Evolutionary conservation across 2,113 vertebrate genomes (phyloP).

Genomic region (Amazona guildingii): DNA sequence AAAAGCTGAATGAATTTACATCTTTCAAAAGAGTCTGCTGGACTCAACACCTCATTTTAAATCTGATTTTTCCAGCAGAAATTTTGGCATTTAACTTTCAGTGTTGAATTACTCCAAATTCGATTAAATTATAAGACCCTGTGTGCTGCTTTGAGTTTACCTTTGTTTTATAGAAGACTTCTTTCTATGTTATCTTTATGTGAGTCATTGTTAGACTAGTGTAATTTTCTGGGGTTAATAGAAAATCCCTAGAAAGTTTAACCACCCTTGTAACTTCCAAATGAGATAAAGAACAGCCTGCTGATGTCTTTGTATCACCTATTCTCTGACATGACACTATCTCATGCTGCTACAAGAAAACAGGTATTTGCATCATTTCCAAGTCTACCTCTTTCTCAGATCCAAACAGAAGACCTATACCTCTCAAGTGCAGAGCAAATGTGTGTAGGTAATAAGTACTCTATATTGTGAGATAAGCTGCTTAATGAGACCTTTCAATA

Average conservation of each 20-base stretch:
- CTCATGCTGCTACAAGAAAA: not conserved
- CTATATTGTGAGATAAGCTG: not conserved
- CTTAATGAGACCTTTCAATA: not conserved
- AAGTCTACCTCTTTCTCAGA: not conserved
- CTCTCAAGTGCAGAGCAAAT: not conserved
- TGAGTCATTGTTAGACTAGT: not conserved
- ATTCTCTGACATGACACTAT: not conserved
- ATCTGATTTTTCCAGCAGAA: not conserved
- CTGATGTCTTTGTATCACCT: not conserved
- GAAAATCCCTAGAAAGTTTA: not conserved
- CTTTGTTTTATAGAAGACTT: not conserved
- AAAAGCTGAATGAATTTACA: not conserved
- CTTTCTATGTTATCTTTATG: not conserved
- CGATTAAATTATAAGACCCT: not conserved
- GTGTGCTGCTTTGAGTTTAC: not conserved
- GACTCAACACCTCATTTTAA: not conserved
- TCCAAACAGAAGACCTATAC: not conserved
- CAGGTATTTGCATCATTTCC: not conserved
- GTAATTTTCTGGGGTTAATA: not conserved
- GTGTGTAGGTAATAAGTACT: not conserved
- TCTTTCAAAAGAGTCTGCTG: not conserved
- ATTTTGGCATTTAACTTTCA: slow-evolving; percentile 8
- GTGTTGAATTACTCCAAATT: not conserved
- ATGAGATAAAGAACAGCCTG: not conserved
- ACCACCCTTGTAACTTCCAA: not conserved